A percentile compares a stretch with the other conserved stretches of the same genome.
Conservation (phyloP, 2,113 vertebrate genomes). For the Tyrannus savana region DNA sequence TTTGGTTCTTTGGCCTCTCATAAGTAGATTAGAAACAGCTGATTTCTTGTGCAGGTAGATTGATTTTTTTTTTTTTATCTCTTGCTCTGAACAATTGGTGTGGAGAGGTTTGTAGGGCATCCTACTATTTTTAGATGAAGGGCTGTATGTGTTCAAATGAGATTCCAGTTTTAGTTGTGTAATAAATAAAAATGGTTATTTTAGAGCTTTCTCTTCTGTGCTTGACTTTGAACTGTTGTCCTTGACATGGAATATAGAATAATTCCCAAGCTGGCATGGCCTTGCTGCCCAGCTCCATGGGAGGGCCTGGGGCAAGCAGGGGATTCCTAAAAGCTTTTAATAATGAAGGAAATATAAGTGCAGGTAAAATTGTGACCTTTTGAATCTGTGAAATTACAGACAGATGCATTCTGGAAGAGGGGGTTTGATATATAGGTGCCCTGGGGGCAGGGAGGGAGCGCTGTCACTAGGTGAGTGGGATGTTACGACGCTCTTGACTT, state of each 20-base stretch:
- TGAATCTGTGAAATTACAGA: neutral
- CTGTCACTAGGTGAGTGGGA: neutral
- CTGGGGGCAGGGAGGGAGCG: neutral
- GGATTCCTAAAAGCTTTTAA: conserved; percentile 7
- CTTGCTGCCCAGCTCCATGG: neutral
- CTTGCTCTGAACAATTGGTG: neutral
- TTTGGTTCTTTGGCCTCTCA: neutral
- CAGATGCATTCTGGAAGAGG: neutral
- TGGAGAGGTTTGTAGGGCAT: neutral
- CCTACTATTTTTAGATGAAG: neutral
- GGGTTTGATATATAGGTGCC: neutral
- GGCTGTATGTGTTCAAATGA: neutral
- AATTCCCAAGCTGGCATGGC: neutral
- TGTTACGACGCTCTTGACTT: neutral
- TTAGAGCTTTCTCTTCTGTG: neutral
- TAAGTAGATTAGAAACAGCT: neutral
- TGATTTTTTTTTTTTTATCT: neutral
- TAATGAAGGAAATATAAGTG: conserved; percentile 4
- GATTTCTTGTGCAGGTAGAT: neutral
- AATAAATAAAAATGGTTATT: neutral
- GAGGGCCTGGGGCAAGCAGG: neutral
- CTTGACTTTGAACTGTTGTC: neutral
- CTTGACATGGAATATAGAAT: neutral
- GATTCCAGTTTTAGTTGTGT: neutral
- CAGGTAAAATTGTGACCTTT: conserved; percentile 23